Percentiles rank a stretch among this genome's conserved stretches.
phyloP scores from a whole-genome alignment of 2,797 vertebrate species.

The Sebastolobus altivelis region DNA sequence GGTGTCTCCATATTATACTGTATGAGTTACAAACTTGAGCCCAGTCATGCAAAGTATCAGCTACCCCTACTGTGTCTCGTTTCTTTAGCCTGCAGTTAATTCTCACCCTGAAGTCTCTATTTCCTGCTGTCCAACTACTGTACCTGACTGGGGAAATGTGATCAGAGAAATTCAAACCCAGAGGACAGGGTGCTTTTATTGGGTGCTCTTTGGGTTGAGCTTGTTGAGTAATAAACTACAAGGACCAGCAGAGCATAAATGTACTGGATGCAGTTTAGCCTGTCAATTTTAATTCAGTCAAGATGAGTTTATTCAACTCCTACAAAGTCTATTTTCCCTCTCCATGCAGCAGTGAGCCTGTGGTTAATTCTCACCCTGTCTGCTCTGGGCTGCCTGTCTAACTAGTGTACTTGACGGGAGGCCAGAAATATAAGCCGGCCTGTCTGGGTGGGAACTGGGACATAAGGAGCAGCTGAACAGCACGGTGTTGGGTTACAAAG shows the following conservation, averaged over 20 bases:
- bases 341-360: not conserved
- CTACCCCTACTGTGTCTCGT: constrained; percentile 17
- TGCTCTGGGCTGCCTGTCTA: constrained; percentile 33
- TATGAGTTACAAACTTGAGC: constrained; percentile 7
- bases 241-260: not conserved
- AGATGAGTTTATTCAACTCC: not conserved
- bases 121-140: constrained; percentile 22
- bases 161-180: constrained; percentile 18
- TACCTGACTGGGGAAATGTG: constrained; percentile 57
- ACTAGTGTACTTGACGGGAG: constrained; percentile 48
- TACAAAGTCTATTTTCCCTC: not conserved
- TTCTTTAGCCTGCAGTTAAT: constrained; percentile 17
- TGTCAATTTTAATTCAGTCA: not conserved
- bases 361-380: constrained; percentile 42
- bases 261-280: not conserved
- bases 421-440: constrained; percentile 72
- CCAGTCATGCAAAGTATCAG: constrained; percentile 5
- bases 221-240: not conserved
- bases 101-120: constrained; percentile 39
- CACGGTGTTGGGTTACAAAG: constrained; percentile 70
- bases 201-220: not conserved
- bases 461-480: constrained; percentile 60
- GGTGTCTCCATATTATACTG: not conserved
- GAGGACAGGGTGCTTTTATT: not conserved
- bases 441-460: constrained; percentile 56